A percentile compares a stretch with the other conserved stretches of the same genome.
These are phyloP conservation scores for Pilophorus perplexus DNA, from an alignment of 2,888 invertebrate species.

Conservation along the genomic window DNA sequence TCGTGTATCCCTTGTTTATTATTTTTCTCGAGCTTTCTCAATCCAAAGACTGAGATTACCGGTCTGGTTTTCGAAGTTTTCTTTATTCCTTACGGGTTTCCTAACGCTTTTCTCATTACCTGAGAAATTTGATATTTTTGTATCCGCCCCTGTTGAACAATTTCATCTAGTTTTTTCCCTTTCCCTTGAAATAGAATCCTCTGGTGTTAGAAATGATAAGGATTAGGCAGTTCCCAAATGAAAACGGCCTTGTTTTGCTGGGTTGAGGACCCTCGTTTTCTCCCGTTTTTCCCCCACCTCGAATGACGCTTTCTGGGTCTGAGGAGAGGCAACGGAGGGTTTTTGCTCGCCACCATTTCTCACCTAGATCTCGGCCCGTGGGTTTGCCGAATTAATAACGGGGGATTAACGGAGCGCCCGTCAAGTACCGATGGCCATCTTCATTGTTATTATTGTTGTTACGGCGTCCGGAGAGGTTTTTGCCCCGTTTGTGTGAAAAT, in stretches of 20 bases:
- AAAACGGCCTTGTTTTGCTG: not conserved
- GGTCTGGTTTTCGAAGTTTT: too few relatives aligned
- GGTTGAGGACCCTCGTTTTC: not conserved
- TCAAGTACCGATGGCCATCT: conserved; percentile 9
- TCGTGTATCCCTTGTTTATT: not conserved
- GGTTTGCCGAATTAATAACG: not conserved
- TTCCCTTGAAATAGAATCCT: too few relatives aligned
- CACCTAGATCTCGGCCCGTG: not conserved
- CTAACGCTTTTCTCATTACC: too few relatives aligned
- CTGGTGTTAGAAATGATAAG: too few relatives aligned
- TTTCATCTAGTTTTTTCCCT: too few relatives aligned
- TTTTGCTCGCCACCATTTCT: not conserved
- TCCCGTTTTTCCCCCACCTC: not conserved
- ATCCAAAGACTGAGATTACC: too few relatives aligned
- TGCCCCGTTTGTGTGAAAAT: too few relatives aligned
- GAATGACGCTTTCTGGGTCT: not conserved
- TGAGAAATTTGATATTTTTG: too few relatives aligned
- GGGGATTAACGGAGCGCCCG: not conserved
- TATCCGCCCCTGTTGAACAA: too few relatives aligned
- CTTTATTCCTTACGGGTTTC: too few relatives aligned
- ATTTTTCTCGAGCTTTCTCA: not conserved
- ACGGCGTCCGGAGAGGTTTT: too few relatives aligned
- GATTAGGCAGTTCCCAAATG: not conserved
- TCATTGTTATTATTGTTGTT: not conserved
- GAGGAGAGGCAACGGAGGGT: too few relatives aligned